phyloP scores from a whole-genome alignment of 2,113 vertebrate genomes.

The Rhea pennata region DNA sequence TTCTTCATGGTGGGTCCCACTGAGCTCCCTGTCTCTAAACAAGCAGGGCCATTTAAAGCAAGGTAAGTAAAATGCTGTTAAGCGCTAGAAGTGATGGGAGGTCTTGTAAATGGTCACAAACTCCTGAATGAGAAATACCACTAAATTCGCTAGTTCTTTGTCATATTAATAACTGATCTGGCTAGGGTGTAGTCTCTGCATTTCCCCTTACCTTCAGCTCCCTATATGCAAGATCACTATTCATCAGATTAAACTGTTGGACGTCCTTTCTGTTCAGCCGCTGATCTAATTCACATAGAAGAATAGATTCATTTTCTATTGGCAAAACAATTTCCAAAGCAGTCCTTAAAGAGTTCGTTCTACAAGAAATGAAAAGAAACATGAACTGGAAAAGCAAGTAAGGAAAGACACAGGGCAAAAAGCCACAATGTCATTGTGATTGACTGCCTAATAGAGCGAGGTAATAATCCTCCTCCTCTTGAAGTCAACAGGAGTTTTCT shows the following conservation, averaged over 20 bases:
- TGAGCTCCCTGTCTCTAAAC: neutral
- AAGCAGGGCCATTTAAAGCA: neutral
- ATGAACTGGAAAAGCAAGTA: neutral
- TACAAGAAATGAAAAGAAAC: constrained; percentile 63
- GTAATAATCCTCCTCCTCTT: neutral
- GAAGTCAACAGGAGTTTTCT: neutral
- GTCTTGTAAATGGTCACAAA: neutral
- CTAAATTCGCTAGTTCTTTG: neutral
- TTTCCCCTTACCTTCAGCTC: constrained; percentile 70
- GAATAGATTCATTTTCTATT: constrained; percentile 80
- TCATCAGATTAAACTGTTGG: constrained; percentile 75
- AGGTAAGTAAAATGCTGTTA: neutral
- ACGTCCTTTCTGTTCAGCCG: constrained; percentile 79
- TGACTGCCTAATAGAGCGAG: neutral
- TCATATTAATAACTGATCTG: neutral
- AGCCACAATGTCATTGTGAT: neutral
- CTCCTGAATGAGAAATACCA: neutral
- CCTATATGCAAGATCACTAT: constrained; percentile 64
- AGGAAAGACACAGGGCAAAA: neutral
- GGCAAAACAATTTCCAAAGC: constrained; percentile 83
- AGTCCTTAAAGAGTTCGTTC: constrained; percentile 80
- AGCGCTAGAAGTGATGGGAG: neutral
- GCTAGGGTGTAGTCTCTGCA: neutral
- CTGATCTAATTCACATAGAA: constrained; percentile 78
- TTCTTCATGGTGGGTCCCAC: neutral